Conservation (phyloP, 2,113 vertebrate species). For the Aphyosemion australe region DNA sequence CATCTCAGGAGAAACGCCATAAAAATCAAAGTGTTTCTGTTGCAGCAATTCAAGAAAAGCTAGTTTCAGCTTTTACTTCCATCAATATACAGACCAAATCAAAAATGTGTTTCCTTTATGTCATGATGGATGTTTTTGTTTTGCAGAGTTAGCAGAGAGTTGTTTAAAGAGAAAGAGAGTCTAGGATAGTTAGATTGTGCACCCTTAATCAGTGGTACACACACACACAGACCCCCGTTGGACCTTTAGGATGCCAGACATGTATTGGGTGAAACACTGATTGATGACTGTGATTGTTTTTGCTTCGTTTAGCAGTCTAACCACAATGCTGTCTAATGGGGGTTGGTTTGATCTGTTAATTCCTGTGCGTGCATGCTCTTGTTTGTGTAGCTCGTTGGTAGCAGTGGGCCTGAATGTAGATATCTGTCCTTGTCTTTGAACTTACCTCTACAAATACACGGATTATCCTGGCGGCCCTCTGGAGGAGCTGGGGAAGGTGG, state of each 20-base stretch:
- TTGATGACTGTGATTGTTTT: conserved; percentile 50
- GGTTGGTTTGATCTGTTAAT: conserved; percentile 39
- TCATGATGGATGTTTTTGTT: not conserved
- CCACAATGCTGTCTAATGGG: not conserved
- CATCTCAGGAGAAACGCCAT: not conserved
- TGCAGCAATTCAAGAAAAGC: too few relatives aligned
- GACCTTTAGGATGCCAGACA: conserved; percentile 9
- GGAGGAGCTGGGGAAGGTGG: conserved; percentile 1
- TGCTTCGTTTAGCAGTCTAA: conserved; percentile 32
- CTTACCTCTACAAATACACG: not conserved
- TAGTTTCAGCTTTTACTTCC: too few relatives aligned
- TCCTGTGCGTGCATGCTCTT: conserved; percentile 21
- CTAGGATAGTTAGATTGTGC: not conserved
- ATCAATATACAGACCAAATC: too few relatives aligned
- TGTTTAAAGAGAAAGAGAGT: not conserved
- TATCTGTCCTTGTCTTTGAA: conserved; percentile 40
- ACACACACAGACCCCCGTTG: rapidly evolving
- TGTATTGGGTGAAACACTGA: conserved; percentile 41
- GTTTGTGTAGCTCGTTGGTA: conserved; percentile 28
- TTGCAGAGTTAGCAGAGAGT: not conserved
- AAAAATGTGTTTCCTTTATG: not conserved
- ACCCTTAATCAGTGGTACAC: too few relatives aligned
- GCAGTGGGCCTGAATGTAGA: conserved; percentile 39
- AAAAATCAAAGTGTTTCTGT: too few relatives aligned
- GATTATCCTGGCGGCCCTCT: conserved; percentile 16